phyloP scores from a whole-genome alignment of 2,113 vertebrate genomes.

The Neolamprologus longior region DNA sequence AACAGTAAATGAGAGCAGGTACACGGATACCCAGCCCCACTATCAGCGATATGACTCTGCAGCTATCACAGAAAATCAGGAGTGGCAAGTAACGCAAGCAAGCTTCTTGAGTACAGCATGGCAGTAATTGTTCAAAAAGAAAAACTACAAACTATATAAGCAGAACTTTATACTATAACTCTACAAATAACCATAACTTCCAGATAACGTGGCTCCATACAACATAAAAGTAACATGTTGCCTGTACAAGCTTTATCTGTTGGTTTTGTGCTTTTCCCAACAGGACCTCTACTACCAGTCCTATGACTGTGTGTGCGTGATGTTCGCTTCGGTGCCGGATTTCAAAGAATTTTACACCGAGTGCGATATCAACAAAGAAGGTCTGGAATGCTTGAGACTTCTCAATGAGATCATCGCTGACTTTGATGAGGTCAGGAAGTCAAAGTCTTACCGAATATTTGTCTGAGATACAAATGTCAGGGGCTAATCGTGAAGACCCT shows the following conservation, averaged over 20 bases:
- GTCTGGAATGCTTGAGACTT: conserved; percentile 93
- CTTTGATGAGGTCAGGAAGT: conserved; percentile 87
- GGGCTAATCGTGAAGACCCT: background rate
- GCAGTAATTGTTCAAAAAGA: background rate
- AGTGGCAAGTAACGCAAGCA: background rate
- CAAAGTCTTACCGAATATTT: background rate
- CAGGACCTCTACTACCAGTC: conserved; percentile 98
- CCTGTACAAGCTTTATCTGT: background rate
- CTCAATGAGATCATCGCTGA: conserved; percentile 97
- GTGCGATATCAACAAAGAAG: conserved; percentile 98
- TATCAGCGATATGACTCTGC: background rate
- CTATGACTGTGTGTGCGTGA: conserved; percentile 95
- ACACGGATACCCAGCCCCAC: background rate
- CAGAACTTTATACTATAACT: rapidly evolving
- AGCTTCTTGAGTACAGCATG: background rate
- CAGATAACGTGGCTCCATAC: background rate
- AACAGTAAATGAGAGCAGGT: background rate
- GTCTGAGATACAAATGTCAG: background rate
- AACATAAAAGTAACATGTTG: background rate
- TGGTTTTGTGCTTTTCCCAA: background rate
- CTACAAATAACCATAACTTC: rapidly evolving
- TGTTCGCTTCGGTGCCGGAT: conserved; percentile 96
- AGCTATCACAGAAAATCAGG: background rate
- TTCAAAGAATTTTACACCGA: conserved; percentile 99
- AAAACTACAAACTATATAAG: background rate